Conservation (phyloP, 2,797 vertebrate species). For the Cossypha dichroa region DNA sequence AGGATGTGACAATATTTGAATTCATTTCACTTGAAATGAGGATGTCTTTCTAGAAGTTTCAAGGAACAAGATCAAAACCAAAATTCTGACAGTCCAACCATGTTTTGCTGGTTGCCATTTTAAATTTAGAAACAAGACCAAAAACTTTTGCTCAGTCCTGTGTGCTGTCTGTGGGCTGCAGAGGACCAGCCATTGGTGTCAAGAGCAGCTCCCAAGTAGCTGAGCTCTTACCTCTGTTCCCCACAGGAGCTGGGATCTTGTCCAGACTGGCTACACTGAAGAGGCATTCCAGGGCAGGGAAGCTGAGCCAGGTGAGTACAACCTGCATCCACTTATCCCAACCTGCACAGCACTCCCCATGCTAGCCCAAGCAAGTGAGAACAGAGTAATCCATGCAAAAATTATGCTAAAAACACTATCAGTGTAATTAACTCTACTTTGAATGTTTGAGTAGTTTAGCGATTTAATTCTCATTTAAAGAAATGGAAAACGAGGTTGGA, state of each 20-base stretch:
- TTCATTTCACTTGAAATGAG: neutral
- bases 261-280: neutral
- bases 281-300: neutral
- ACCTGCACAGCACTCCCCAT: neutral
- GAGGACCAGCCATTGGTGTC: neutral
- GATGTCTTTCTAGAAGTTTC: neutral
- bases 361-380: constrained; percentile 29
- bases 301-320: neutral
- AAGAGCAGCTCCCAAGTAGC: neutral
- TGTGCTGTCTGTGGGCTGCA: neutral
- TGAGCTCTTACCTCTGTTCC: neutral
- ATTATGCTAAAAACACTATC: neutral
- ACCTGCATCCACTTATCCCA: neutral
- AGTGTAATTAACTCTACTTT: neutral
- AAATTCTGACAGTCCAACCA: neutral
- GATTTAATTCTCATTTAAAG: neutral
- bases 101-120: neutral
- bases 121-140: neutral
- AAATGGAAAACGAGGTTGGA: neutral
- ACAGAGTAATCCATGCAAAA: neutral
- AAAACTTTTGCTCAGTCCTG: neutral
- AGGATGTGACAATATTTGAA: neutral
- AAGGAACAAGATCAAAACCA: neutral
- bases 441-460: neutral
- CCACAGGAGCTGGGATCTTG: neutral